These are phyloP conservation scores for Polydrusus cervinus DNA, from an alignment of 2,888 invertebrate species.

Conservation along the genomic window DNA sequence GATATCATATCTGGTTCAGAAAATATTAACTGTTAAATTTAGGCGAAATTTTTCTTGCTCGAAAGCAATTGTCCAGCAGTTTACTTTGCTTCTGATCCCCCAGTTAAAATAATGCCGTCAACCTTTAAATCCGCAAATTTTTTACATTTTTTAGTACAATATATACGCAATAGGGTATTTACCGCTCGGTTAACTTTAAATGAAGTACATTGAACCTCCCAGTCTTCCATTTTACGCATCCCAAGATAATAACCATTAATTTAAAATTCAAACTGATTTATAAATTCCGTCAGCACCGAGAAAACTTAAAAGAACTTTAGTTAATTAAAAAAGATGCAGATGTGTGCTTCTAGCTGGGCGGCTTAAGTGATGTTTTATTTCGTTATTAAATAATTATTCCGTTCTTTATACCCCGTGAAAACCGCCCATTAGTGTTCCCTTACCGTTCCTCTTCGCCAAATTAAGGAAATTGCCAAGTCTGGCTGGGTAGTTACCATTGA, in stretches of 20 bases:
- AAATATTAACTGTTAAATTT: no score
- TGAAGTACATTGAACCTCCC: slow-evolving; percentile 38
- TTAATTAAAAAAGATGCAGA: slow-evolving; percentile 54
- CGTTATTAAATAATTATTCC: slow-evolving; percentile 49
- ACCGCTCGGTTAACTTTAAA: slow-evolving; percentile 39
- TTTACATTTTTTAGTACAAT: background rate
- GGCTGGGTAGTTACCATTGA: slow-evolving; percentile 51
- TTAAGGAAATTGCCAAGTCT: slow-evolving; percentile 65
- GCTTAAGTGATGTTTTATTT: slow-evolving; percentile 51
- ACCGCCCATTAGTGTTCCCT: slow-evolving; percentile 64
- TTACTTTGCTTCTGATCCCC: no score
- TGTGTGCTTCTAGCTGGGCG: slow-evolving; percentile 39
- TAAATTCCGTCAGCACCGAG: slow-evolving; percentile 45
- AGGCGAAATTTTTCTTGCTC: no score
- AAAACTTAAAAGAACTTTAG: slow-evolving; percentile 45
- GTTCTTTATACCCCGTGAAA: slow-evolving; percentile 59
- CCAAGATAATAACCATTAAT: slow-evolving; percentile 47
- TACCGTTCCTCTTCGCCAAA: slow-evolving; percentile 64
- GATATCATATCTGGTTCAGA: no score
- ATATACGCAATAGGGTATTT: slow-evolving; percentile 24
- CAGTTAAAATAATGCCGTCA: background rate
- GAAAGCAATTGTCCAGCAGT: no score
- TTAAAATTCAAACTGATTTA: slow-evolving; percentile 51
- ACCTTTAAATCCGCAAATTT: background rate
- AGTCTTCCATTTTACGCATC: slow-evolving; percentile 37